Conservation (phyloP, 23 tunicate species). For the Trididemnum nubilum region DNA sequence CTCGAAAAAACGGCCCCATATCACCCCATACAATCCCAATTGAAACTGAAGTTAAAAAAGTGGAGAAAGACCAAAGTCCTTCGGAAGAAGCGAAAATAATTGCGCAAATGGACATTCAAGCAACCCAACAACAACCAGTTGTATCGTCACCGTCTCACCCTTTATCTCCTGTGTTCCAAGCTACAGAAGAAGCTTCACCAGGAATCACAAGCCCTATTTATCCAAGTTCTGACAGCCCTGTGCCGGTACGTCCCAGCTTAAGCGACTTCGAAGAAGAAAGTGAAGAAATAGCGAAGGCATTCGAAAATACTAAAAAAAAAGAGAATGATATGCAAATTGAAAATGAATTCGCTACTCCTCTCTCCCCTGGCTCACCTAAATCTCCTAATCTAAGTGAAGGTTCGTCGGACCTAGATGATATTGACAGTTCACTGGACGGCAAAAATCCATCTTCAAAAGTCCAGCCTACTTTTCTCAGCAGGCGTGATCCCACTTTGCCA, state of each 20-base stretch:
- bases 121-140: not conserved
- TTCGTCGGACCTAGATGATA: not conserved
- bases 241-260: not conserved
- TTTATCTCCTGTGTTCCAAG: not conserved
- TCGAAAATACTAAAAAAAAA: not conserved
- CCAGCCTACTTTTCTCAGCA: not conserved
- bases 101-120: not conserved
- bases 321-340: not conserved
- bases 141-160: not conserved
- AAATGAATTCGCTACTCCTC: not conserved
- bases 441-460: not conserved
- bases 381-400: not conserved
- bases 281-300: not conserved
- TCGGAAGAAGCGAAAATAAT: not conserved
- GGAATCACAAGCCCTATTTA: not conserved
- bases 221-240: not conserved
- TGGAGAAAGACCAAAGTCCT: not conserved
- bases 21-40: not conserved
- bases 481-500: slow-evolving; percentile 55
- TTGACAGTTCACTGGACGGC: not conserved
- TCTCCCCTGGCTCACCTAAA: not conserved
- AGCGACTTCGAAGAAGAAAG: not conserved
- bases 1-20: not conserved
- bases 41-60: not conserved
- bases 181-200: not conserved